phyloP scores from a whole-genome alignment of 2,888 invertebrate genomes.

The Silvanus unidentatus region DNA sequence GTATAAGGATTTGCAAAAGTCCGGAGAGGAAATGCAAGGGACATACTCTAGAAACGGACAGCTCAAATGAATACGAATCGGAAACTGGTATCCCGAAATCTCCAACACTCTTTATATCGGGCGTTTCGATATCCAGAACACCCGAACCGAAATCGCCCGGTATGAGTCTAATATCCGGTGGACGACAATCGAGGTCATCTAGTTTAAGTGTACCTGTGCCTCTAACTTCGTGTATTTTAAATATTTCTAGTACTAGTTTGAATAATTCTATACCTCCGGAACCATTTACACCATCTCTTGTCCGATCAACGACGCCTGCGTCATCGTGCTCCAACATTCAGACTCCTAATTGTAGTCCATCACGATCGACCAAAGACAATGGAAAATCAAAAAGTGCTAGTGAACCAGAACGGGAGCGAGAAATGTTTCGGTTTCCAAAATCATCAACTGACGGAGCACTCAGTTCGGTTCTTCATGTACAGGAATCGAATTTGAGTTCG shows the following conservation, averaged over 20 bases:
- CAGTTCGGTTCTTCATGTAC: constrained; percentile 54
- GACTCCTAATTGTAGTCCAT: constrained; percentile 39
- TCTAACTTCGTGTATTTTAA: constrained; percentile 41
- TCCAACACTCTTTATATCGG: constrained; percentile 53
- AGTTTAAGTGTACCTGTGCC: constrained; percentile 49
- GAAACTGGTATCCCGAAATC: constrained; percentile 54
- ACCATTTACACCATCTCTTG: constrained; percentile 36
- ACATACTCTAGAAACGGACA: constrained; percentile 46
- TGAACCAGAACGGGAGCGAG: constrained; percentile 50
- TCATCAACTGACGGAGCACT: constrained; percentile 54
- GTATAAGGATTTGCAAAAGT: constrained; percentile 44
- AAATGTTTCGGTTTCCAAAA: constrained; percentile 51
- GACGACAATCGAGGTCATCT: constrained; percentile 45
- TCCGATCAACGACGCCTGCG: constrained; percentile 42
- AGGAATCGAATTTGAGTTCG: constrained; percentile 52
- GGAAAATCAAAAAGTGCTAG: constrained; percentile 49
- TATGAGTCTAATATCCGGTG: constrained; percentile 38
- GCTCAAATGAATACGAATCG: constrained; percentile 53
- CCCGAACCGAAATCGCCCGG: constrained; percentile 49
- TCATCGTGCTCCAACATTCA: constrained; percentile 35
- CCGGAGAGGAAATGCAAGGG: constrained; percentile 30
- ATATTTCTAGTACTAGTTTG: constrained; percentile 42
- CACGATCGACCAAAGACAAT: constrained; percentile 32
- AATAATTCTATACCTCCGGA: constrained; percentile 37
- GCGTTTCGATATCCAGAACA: constrained; percentile 53